phyloP scores from a whole-genome alignment of 1,140 invertebrate species.

The Panonychus citri region DNA sequence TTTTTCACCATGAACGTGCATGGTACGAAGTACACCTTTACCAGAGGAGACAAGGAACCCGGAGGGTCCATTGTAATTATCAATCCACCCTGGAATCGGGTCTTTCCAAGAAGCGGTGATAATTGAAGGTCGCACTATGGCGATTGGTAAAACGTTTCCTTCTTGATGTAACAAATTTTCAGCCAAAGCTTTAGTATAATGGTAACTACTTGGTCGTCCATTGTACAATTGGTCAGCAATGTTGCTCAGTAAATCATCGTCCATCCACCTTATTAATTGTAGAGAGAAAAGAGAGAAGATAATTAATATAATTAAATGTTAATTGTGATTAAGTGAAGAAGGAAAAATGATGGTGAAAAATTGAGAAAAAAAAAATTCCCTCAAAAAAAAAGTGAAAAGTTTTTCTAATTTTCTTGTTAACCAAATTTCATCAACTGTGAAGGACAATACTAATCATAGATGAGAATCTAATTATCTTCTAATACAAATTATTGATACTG shows the following conservation, averaged over 20 bases:
- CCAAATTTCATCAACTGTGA: too few species aligned
- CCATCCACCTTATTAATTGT: constrained; percentile 21
- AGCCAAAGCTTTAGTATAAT: constrained; percentile 27
- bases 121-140: constrained; percentile 31
- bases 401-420: too few species aligned
- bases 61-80: constrained; percentile 22
- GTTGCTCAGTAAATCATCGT: constrained; percentile 23
- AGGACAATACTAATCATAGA: too few species aligned
- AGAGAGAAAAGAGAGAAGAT: background rate
- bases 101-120: constrained; percentile 31
- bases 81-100: constrained; percentile 27
- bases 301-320: background rate
- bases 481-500: too few species aligned
- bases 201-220: constrained; percentile 25
- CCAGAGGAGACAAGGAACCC: constrained; percentile 18
- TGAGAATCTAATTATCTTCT: too few species aligned
- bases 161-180: constrained; percentile 23
- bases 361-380: too few species aligned
- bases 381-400: too few species aligned
- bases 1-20: constrained; percentile 15
- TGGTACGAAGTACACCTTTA: constrained; percentile 19
- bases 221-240: constrained; percentile 19
- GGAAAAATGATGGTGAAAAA: too few species aligned
- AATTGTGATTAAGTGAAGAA: background rate
- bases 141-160: constrained; percentile 22